These are phyloP conservation scores for Myripristis jacobus DNA, from an alignment of 2,797 vertebrate species.

Conservation along the genomic window DNA sequence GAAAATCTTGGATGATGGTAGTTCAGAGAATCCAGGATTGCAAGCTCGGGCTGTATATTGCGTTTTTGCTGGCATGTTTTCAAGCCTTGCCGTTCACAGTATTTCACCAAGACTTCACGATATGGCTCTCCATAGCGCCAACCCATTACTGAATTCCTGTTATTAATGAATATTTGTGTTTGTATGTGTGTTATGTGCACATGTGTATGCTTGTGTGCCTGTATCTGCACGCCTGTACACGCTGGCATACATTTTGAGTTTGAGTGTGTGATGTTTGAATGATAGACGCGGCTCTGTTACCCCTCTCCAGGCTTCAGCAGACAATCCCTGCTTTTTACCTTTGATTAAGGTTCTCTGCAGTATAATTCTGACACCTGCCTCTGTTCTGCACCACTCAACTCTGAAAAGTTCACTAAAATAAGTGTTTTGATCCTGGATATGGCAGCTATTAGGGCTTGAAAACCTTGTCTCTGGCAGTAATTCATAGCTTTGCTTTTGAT, in stretches of 20 bases:
- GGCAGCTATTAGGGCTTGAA: constrained; percentile 68
- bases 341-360: constrained; percentile 63
- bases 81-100: no score
- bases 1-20: neutral
- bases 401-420: constrained; percentile 68
- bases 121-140: no score
- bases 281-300: constrained; percentile 49
- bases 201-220: constrained; percentile 27
- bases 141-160: neutral
- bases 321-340: constrained; percentile 54
- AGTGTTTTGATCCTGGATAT: constrained; percentile 69
- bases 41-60: neutral
- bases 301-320: constrained; percentile 39
- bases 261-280: constrained; percentile 47
- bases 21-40: neutral
- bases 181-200: constrained; percentile 22
- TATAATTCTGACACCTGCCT: constrained; percentile 67
- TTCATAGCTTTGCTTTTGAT: constrained; percentile 58
- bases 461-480: constrained; percentile 60
- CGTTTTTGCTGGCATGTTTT: neutral
- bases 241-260: constrained; percentile 7
- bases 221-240: constrained; percentile 16
- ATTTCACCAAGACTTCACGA: neutral
- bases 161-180: neutral
- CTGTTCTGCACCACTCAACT: constrained; percentile 61